phyloP scores from a whole-genome alignment of 2,888 invertebrate species.

The Drosophila helvetica region DNA sequence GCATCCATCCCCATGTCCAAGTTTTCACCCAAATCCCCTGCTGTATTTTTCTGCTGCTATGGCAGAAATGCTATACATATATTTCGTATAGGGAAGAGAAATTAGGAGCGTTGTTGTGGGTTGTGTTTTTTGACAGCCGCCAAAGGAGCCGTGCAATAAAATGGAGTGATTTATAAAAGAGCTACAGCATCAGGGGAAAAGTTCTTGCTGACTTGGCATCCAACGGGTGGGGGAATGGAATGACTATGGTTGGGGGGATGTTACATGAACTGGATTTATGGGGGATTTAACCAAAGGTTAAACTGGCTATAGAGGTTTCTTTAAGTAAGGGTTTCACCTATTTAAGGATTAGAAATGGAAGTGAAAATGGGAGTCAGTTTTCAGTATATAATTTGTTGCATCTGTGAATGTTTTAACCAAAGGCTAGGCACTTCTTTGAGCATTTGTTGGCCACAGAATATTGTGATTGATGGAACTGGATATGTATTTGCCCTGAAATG shows the following conservation, averaged over 20 bases:
- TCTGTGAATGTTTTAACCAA: too few relatives aligned
- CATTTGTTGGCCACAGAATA: background rate
- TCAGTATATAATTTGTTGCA: too few relatives aligned
- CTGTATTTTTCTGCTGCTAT: conserved; percentile 53
- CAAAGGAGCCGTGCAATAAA: conserved; percentile 66
- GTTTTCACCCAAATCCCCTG: conserved; percentile 29
- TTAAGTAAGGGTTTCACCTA: too few relatives aligned
- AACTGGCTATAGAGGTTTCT: conserved; percentile 39
- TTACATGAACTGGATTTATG: conserved; percentile 64
- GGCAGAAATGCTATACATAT: conserved; percentile 59
- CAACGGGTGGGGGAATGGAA: background rate
- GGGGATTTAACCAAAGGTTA: conserved; percentile 45
- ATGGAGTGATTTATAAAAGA: conserved; percentile 70
- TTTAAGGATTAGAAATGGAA: too few relatives aligned
- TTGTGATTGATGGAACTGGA: background rate
- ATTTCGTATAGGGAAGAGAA: conserved; percentile 44
- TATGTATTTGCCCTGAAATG: background rate
- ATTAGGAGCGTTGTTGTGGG: conserved; percentile 75
- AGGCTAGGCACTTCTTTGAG: too few relatives aligned
- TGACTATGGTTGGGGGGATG: conserved; percentile 58
- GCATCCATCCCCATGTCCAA: conserved; percentile 33
- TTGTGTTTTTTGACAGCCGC: conserved; percentile 43
- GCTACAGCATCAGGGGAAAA: conserved; percentile 34
- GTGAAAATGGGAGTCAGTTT: too few relatives aligned
- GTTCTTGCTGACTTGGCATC: conserved; percentile 55